Base-by-base conservation (phyloP, 2,113 vertebrate genomes). In the Empidonax traillii region DNA sequence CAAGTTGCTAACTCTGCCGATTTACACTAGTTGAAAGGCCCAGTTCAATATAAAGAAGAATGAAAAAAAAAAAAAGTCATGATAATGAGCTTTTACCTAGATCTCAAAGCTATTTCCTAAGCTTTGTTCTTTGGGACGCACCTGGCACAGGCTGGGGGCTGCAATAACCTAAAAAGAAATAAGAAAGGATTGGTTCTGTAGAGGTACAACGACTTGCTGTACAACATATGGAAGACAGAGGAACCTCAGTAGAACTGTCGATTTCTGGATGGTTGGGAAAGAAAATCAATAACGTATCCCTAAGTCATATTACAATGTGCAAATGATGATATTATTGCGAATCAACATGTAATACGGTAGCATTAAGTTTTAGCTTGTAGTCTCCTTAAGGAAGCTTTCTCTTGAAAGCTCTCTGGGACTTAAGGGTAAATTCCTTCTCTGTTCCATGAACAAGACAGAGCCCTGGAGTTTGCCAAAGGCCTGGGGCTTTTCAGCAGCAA, bases 341-440 rank as follows among this genome's bases (percentile, higher is more conserved):
- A 85, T 91, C 74, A 90, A 76, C 63, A 69, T 3, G 5, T 88
- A 91, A 83, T 86, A 53, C 53, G 23, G 46, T 46, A 63, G 72
- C 27, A 78, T 80, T 86, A 81, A 39, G 18, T 63, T 93, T 81
- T 91, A 84, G 47, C 73, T 87, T 87, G 56, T 71, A 85, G 73
- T n/a, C 13, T 78, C 33, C 84, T 92, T 81, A 90, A 67, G 49
- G 65, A 85, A 94, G 65, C 37, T 94, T 94, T 86, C 61, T n/a
- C 20, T 68, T 75, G 30, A 56, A 81, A 89, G 61, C 44, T 75
- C 47, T 63, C 67, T 56, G 89, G 43, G 61, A 77, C 44, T 55
- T 56, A 43, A 20, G 41, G 10, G 19, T 49, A 76, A 62, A 24
- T 81, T 78, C 9, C 22, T 92, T 65, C 73, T 53, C 56, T 39